Conservation (phyloP, 2,797 vertebrate species). For the Melanotaenia nigrans region DNA sequence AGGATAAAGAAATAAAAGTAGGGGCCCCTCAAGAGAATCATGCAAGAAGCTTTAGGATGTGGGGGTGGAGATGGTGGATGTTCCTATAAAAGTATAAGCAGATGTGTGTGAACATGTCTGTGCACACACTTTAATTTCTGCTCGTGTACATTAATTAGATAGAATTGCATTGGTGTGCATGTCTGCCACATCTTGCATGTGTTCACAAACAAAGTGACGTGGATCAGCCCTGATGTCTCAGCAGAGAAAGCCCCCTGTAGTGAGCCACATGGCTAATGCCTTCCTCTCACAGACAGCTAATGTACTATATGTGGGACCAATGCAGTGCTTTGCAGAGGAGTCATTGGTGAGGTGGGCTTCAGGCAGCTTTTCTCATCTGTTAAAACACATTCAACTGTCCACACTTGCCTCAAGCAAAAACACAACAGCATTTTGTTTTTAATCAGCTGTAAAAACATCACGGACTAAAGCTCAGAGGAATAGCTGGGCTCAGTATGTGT, state of each 20-base stretch:
- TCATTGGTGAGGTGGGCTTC: slow-evolving; percentile 3
- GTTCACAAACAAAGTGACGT: slow-evolving; percentile 38
- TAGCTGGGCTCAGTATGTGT: not conserved
- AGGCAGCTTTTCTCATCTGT: not conserved
- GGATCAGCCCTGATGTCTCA: slow-evolving; percentile 22
- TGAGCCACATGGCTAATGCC: slow-evolving; percentile 32
- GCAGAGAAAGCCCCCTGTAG: slow-evolving; percentile 12
- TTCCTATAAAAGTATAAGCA: slow-evolving; percentile 15
- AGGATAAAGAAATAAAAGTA: slow-evolving; percentile 39
- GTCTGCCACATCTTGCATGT: slow-evolving; percentile 25
- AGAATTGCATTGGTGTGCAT: slow-evolving; percentile 8
- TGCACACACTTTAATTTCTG: not conserved
- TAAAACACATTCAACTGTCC: not conserved
- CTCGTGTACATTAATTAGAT: slow-evolving; percentile 4
- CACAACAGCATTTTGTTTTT: not conserved
- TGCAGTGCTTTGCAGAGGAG: slow-evolving; percentile 7
- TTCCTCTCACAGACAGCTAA: slow-evolving; percentile 52
- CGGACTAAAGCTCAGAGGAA: too few species aligned
- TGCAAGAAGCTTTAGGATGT: slow-evolving; percentile 52
- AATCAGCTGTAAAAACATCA: not conserved
- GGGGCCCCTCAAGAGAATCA: slow-evolving; percentile 52
- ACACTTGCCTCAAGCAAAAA: not conserved
- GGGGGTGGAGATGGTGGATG: slow-evolving; percentile 25
- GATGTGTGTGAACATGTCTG: slow-evolving; percentile 4
- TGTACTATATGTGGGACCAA: slow-evolving; percentile 17